Evolutionary conservation across 2,797 vertebrate species (phyloP).

Genomic region (Paedocypris micromegethes): DNA sequence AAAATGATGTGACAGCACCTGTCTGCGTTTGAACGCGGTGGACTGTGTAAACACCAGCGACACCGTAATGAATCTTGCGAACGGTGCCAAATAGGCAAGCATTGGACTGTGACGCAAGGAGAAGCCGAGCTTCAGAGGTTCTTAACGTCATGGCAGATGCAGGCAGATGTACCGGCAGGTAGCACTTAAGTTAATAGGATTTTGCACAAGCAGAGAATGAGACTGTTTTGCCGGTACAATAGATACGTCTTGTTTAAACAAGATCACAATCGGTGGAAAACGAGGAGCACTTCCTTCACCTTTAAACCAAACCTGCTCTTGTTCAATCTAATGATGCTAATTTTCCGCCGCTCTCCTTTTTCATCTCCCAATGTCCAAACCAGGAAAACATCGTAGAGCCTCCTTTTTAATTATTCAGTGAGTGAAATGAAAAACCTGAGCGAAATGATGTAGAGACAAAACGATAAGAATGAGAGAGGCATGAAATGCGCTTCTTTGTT

Average conservation of each 20-base stretch:
- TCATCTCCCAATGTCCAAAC: slow-evolving; percentile 13
- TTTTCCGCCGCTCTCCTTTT: slow-evolving; percentile 26
- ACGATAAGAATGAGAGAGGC: too few relatives aligned
- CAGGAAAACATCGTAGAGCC: not conserved
- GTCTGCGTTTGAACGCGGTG: slow-evolving; percentile 26
- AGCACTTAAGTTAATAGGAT: slow-evolving; percentile 53
- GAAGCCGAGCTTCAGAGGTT: slow-evolving; percentile 14
- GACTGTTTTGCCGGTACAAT: slow-evolving; percentile 39
- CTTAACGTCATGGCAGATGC: slow-evolving; percentile 30
- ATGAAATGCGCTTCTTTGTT: too few relatives aligned
- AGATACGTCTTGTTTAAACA: slow-evolving; percentile 48
- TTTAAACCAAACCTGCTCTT: slow-evolving; percentile 30
- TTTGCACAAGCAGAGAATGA: slow-evolving; percentile 45
- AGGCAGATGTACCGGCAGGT: slow-evolving; percentile 39
- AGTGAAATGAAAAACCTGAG: too few relatives aligned
- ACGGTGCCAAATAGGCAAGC: slow-evolving; percentile 20
- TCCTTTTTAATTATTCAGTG: too few relatives aligned
- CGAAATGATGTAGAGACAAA: too few relatives aligned
- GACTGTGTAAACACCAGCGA: slow-evolving; percentile 29
- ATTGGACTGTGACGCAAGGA: slow-evolving; percentile 16
- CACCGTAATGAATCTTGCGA: slow-evolving; percentile 30
- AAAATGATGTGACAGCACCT: slow-evolving; percentile 9
- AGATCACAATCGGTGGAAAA: slow-evolving; percentile 44
- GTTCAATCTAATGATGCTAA: slow-evolving; percentile 42
- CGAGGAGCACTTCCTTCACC: slow-evolving; percentile 27